A percentile compares a stretch with the other conserved stretches of the same genome.
Conservation (phyloP, 2,797 vertebrate species). For the Ateles fusciceps region DNA sequence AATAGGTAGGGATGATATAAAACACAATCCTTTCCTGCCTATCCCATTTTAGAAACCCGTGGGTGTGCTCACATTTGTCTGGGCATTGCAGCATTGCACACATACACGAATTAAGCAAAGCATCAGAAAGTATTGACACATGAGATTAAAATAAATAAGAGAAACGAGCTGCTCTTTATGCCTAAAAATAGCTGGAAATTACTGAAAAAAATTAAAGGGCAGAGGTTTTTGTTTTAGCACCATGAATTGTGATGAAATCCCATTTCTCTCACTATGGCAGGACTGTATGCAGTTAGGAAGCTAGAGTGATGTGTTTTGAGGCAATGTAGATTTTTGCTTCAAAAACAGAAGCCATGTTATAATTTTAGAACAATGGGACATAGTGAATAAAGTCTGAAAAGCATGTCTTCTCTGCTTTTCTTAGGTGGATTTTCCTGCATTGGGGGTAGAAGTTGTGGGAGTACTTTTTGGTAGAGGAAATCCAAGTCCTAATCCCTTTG, state of each 20-base stretch:
- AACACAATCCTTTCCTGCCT: not conserved
- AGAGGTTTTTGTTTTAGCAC: constrained; percentile 82
- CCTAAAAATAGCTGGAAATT: constrained; percentile 70
- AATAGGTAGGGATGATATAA: not conserved
- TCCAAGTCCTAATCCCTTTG: constrained; percentile 87
- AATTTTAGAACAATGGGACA: constrained; percentile 67
- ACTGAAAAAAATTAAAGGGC: constrained; percentile 71
- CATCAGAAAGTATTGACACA: constrained; percentile 24
- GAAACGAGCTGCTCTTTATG: constrained; percentile 54
- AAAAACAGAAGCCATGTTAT: constrained; percentile 4
- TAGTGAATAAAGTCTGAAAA: not conserved
- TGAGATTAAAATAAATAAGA: constrained; percentile 74
- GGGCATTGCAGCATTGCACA: not conserved
- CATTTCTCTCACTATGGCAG: constrained; percentile 41
- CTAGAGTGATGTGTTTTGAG: constrained; percentile 53
- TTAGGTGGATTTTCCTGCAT: constrained; percentile 58
- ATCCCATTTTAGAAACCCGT: not conserved
- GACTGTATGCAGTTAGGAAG: constrained; percentile 47
- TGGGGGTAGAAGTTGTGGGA: constrained; percentile 10
- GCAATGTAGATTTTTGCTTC: constrained; percentile 56
- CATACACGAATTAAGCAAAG: not conserved
- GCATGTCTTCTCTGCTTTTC: not conserved
- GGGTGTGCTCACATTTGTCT: not conserved
- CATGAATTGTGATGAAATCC: constrained; percentile 67
- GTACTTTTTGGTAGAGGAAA: constrained; percentile 83